Percentiles rank a stretch among this genome's conserved stretches.
phyloP scores from a whole-genome alignment of 2,888 invertebrate species.

The Drosophila nigritarsus region DNA sequence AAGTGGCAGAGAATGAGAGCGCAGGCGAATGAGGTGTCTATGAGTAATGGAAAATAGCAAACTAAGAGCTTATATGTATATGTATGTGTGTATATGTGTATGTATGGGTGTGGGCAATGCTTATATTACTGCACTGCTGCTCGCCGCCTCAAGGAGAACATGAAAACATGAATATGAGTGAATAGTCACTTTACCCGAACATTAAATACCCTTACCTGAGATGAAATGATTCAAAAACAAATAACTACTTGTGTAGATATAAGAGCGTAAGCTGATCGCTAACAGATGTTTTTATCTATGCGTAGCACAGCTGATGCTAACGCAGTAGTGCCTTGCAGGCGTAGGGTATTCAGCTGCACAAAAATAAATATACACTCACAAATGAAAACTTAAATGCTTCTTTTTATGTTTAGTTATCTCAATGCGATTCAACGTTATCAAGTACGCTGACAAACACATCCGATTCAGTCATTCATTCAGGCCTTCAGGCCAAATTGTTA shows the following conservation, averaged over 20 bases:
- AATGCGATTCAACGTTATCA: conserved; percentile 38
- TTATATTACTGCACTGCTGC: conserved; percentile 36
- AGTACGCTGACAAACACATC: conserved; percentile 4
- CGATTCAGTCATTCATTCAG: conserved; percentile 12
- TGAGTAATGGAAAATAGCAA: conserved; percentile 56
- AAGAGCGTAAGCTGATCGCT: background rate
- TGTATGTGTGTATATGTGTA: conserved; percentile 12
- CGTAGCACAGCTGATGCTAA: background rate
- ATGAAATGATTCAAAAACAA: background rate
- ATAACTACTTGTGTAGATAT: background rate
- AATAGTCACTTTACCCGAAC: background rate
- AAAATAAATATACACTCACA: background rate
- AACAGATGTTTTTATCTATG: background rate
- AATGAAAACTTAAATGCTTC: background rate
- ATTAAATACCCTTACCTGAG: background rate
- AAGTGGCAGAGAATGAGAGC: conserved; percentile 10
- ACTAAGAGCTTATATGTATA: conserved; percentile 14
- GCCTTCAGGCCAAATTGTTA: conserved; percentile 34
- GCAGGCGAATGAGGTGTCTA: conserved; percentile 9
- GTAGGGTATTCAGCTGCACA: background rate
- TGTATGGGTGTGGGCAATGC: conserved; percentile 13
- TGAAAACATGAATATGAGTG: conserved; percentile 7
- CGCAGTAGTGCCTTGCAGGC: background rate
- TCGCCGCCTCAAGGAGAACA: conserved; percentile 40
- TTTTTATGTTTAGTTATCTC: background rate